Evolutionary conservation across 2,888 invertebrate species (phyloP).

Genomic region (Mallateleia sp.): DNA sequence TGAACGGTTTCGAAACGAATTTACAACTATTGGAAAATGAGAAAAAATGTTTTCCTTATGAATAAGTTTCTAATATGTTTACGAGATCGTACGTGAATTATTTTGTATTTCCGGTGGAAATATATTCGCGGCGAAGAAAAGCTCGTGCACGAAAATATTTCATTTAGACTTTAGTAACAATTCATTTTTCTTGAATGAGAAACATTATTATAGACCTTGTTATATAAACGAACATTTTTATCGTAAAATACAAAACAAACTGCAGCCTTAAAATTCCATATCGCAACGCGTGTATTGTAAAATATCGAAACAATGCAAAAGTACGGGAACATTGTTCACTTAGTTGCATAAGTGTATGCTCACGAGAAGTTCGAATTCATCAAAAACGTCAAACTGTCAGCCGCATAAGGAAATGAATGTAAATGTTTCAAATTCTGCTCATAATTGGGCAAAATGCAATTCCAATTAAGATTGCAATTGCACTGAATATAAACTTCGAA

Average conservation of each 20-base stretch:
- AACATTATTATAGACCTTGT: slow-evolving; percentile 7
- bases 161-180: slow-evolving; percentile 5
- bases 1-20: neutral
- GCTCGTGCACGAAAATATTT: slow-evolving; percentile 14
- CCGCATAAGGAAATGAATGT: slow-evolving; percentile 34
- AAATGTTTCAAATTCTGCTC: slow-evolving; percentile 44
- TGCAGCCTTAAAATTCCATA: slow-evolving; percentile 15
- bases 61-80: neutral
- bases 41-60: neutral
- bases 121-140: too few species aligned
- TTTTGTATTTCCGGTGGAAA: neutral
- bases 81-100: neutral
- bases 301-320: slow-evolving; percentile 38
- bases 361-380: slow-evolving; percentile 58
- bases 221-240: neutral
- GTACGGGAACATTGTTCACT: slow-evolving; percentile 34
- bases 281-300: slow-evolving; percentile 13
- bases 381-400: slow-evolving; percentile 40
- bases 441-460: slow-evolving; percentile 26
- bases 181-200: slow-evolving; percentile 14
- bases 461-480: slow-evolving; percentile 35
- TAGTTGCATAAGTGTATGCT: slow-evolving; percentile 17
- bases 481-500: slow-evolving; percentile 8
- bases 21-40: neutral
- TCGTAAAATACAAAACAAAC: slow-evolving; percentile 32